phyloP scores from a whole-genome alignment of 1,140 invertebrate genomes.

The Cecropterus lyciades region DNA sequence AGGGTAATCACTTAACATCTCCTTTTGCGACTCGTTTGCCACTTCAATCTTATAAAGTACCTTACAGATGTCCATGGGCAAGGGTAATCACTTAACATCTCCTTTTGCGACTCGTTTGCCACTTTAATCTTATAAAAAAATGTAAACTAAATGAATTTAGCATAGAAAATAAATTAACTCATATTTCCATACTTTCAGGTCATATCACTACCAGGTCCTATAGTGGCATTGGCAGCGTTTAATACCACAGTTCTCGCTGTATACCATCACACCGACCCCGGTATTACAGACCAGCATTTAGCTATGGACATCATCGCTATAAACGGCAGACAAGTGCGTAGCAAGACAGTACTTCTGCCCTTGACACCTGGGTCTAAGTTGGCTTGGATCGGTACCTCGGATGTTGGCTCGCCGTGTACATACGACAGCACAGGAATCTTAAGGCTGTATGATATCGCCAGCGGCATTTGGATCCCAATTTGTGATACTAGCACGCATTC shows the following conservation, averaged over 20 bases:
- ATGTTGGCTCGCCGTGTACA: constrained; percentile 89
- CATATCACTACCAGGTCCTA: constrained; percentile 88
- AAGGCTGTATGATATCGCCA: constrained; percentile 86
- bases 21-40: too few species aligned
- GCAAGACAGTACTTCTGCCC: constrained; percentile 86
- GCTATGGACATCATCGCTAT: constrained; percentile 81
- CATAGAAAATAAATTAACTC: constrained; percentile 51
- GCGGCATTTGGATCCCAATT: constrained; percentile 91
- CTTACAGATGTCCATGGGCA: too few species aligned
- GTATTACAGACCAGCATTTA: constrained; percentile 85
- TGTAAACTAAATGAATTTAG: too few species aligned
- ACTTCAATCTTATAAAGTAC: too few species aligned
- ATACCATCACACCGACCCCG: constrained; percentile 88
- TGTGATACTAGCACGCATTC: constrained; percentile 89
- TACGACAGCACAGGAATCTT: constrained; percentile 89
- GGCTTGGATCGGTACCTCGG: constrained; percentile 93
- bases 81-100: too few species aligned
- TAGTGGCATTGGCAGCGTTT: constrained; percentile 88
- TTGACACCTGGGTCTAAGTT: constrained; percentile 89
- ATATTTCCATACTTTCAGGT: constrained; percentile 56
- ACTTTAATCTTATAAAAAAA: too few species aligned
- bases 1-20: too few species aligned
- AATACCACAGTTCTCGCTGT: constrained; percentile 90
- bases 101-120: too few species aligned
- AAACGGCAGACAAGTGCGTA: constrained; percentile 72